These are phyloP conservation scores for Noctuana brunneofusca DNA, from an alignment of 2,888 invertebrate species.

Conservation along the genomic window DNA sequence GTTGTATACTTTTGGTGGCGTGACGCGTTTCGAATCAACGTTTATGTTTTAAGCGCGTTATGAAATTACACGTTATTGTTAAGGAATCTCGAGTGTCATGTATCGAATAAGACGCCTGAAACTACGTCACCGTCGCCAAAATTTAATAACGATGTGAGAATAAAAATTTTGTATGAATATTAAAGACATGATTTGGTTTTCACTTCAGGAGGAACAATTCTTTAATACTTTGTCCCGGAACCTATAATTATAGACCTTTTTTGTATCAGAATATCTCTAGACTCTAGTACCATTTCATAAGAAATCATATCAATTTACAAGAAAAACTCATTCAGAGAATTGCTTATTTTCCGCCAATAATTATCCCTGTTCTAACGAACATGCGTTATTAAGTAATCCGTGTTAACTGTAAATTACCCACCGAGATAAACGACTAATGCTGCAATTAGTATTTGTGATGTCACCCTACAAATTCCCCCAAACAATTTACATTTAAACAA, in stretches of 20 bases:
- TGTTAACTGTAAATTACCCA: conserved; percentile 35
- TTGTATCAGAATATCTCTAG: neutral
- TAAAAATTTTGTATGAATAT: too few relatives aligned
- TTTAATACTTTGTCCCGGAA: too few relatives aligned
- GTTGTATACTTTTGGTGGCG: too few relatives aligned
- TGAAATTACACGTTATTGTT: too few relatives aligned
- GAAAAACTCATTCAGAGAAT: neutral
- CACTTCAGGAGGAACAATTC: neutral
- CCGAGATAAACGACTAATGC: conserved; percentile 19
- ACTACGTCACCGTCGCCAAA: too few relatives aligned
- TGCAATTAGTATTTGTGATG: conserved; percentile 26
- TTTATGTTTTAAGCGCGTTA: too few relatives aligned
- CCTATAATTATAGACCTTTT: too few relatives aligned
- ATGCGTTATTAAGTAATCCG: conserved; percentile 28
- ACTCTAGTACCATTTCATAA: neutral
- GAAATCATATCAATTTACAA: neutral
- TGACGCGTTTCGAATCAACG: too few relatives aligned
- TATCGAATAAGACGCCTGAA: too few relatives aligned
- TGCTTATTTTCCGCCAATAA: neutral
- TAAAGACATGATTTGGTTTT: too few relatives aligned
- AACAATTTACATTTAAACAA: neutral
- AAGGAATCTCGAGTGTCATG: too few relatives aligned
- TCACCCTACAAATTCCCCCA: conserved; percentile 17
- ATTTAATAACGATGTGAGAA: too few relatives aligned
- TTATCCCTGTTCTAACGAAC: conserved; percentile 17